Base-by-base conservation (phyloP, 2,797 vertebrate genomes). In the Halcyon leucocephala region DNA sequence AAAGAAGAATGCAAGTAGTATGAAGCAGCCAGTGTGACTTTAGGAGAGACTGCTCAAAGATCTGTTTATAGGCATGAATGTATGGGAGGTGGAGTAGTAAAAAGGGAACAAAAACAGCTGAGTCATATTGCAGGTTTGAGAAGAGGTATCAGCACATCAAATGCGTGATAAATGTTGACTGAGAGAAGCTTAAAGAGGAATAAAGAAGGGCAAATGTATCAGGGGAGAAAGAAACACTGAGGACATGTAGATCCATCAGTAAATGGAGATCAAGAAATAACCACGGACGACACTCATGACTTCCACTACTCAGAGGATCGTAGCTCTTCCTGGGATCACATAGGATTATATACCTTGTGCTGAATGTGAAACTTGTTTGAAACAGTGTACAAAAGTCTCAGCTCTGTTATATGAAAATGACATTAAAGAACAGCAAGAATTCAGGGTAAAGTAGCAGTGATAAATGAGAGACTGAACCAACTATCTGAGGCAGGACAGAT, bases 71-170 rank as follows among this genome's bases (percentile, higher is more conserved):
- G 90, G 29, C 74, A 83, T 61, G 90, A 77, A 77, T 39, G 55
- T 66, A 89, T 16, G 19, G 93, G 78, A 93, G 90, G 90, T 48
- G 41, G 67, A 62, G 57, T 78, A 91, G 86, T 42, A 74, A 94
- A 90, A 94, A 87, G 44, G 78, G 88, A 96, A 90, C 37, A 93
- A 94, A 95, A 93, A 2, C 84, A 82, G 86, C 93, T 95, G 95
- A 95, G 90, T 93, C 64, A 94, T 90, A 95, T 85, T 95, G 86
- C 90, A 92, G 86, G 65, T 93, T 77, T 93, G n/a, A 71, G 74
- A 80, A 82, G 55, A 94, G 54, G 73, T 80, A 91, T 52, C 82
- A 77, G 35, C 49, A 28, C 80, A 84, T 73, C 60, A 87, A 77
- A 93, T 41, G 65, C 48, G 69, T 46, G 77, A 86, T 82, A 85